phyloP scores from a whole-genome alignment of 1,140 invertebrate species.

The Thaumatotibia leucotreta region DNA sequence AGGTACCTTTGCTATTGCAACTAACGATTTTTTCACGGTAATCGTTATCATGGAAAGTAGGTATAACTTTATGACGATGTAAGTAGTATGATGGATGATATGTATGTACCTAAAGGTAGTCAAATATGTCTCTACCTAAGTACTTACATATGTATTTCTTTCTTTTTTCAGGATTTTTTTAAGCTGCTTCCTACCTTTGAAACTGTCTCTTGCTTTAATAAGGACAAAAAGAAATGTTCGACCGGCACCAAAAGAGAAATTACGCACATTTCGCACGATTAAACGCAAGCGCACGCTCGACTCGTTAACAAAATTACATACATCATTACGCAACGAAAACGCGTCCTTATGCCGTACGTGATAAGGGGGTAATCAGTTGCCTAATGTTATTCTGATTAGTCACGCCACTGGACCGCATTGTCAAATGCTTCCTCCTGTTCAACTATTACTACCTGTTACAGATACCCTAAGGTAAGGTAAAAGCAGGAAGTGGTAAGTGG shows the following conservation, averaged over 20 bases:
- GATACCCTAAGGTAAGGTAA: background rate
- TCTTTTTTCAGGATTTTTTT: too few species aligned
- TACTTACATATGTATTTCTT: too few species aligned
- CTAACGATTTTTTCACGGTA: background rate
- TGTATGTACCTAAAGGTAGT: too few species aligned
- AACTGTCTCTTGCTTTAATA: background rate
- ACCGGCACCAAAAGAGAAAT: constrained; percentile 5
- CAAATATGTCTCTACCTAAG: too few species aligned
- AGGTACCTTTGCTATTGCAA: background rate
- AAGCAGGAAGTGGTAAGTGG: background rate
- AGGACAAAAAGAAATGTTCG: background rate
- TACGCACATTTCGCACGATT: constrained; percentile 8
- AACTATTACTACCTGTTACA: background rate
- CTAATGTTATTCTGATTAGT: background rate
- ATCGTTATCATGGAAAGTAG: too few species aligned
- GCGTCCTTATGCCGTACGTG: background rate
- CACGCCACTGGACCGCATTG: constrained; percentile 3
- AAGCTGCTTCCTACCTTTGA: background rate
- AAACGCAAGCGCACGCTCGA: background rate
- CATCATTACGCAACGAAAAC: background rate
- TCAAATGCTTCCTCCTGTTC: constrained; percentile 1
- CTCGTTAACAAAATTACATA: background rate
- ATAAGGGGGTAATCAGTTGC: background rate
- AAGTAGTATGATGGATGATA: too few species aligned
- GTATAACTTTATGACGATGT: too few species aligned